Evolutionary conservation across 92 coral and sea anemone species (phyloP).

Genomic region (Hydrozoanthus gracilis): DNA sequence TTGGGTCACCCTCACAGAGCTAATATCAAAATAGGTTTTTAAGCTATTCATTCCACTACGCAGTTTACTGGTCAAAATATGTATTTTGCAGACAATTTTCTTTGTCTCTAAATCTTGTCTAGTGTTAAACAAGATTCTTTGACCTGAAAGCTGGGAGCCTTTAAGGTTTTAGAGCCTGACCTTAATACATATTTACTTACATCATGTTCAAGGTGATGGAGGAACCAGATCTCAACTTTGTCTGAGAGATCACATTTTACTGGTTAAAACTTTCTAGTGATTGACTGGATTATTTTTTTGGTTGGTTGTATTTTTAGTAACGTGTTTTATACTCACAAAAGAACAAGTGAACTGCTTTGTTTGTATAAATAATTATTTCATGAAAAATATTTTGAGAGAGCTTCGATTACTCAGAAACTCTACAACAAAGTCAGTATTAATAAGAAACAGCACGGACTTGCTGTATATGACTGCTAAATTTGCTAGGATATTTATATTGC

Average conservation of each 20-base stretch:
- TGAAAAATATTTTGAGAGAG: neutral
- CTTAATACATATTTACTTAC: neutral
- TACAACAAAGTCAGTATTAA: neutral
- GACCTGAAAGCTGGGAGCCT: no score
- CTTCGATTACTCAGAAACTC: neutral
- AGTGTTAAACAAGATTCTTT: no score
- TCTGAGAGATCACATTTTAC: neutral
- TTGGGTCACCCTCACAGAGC: no score
- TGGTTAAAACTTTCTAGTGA: neutral
- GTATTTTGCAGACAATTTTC: no score
- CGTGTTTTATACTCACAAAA: neutral
- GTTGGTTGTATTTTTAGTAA: neutral
- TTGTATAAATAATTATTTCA: neutral
- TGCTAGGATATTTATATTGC: neutral
- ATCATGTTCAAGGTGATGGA: neutral
- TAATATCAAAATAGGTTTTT: no score
- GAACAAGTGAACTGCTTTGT: neutral
- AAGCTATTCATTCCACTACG: no score
- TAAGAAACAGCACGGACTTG: neutral
- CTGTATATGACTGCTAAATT: neutral
- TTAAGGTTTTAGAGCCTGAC: no score
- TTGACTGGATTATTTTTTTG: neutral
- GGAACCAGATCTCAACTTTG: neutral
- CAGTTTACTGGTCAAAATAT: no score
- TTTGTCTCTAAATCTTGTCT: no score